Percentiles rank a stretch among this genome's conserved stretches.
These are phyloP conservation scores for Trichomalopsis sarcophagae DNA, from an alignment of 1,140 invertebrate species.

Conservation along the genomic window DNA sequence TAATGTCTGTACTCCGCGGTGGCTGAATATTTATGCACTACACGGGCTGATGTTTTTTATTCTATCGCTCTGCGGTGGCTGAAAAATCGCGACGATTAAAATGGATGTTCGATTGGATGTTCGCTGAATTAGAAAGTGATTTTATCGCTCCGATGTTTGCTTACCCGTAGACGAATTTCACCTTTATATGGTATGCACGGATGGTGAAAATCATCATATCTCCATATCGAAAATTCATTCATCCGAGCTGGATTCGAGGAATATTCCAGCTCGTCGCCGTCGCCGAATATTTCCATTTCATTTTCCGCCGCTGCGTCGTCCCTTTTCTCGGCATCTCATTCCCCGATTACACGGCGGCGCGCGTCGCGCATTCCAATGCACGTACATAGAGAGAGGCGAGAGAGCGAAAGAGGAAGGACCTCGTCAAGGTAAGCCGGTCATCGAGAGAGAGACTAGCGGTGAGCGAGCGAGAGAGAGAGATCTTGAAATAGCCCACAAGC, in stretches of 20 bases:
- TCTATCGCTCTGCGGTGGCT: not conserved
- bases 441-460: slow-evolving; percentile 54
- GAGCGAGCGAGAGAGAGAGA: slow-evolving; percentile 52
- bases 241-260: not conserved
- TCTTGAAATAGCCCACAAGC: slow-evolving; percentile 48
- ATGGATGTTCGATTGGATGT: not conserved
- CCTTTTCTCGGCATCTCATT: slow-evolving; percentile 28
- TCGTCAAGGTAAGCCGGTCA: slow-evolving; percentile 73
- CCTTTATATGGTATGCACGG: not conserved
- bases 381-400: slow-evolving; percentile 43
- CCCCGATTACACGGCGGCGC: slow-evolving; percentile 46
- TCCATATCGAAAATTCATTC: not conserved
- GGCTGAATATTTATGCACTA: slow-evolving; percentile 6
- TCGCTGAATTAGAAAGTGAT: not conserved
- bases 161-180: not conserved
- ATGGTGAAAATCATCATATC: not conserved
- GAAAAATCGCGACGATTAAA: not conserved
- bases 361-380: slow-evolving; percentile 63
- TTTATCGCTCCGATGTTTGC: no score
- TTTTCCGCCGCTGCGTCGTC: not conserved
- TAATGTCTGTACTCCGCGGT: not conserved
- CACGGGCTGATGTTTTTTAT: not conserved
- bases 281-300: not conserved
- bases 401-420: slow-evolving; percentile 71
- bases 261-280: no score